Base-by-base conservation (phyloP, 2,797 vertebrate genomes). In the Chaetophractus vellerosus region DNA sequence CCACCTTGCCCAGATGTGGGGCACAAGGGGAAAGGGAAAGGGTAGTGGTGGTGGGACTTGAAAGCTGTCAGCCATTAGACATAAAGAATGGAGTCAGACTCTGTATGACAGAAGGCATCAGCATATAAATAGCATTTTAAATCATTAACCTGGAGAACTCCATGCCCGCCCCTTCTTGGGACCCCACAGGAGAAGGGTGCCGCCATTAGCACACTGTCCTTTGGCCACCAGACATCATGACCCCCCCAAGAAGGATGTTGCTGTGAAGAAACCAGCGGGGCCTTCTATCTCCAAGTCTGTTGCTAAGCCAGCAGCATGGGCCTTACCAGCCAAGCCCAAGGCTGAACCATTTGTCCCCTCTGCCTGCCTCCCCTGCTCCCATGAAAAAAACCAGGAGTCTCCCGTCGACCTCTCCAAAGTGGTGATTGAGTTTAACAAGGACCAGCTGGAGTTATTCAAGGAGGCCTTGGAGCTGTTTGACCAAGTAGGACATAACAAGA, bases 371-470 rank as follows among this genome's bases (percentile, higher is more conserved):
- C 4, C 76, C 95, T 26, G 28, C 80, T 24, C n/a, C 24, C 72
- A 90, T 48, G 59, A 63, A 75, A 98, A 98, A 85, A 52, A 87
- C 59, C 96, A 94, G 88, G 98, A 98, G 79, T 92, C 97, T 31
- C 97, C 97, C 36, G 78, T 98, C 2, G 98, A 98, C 88, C 97
- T 98, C 90, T 98, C 98, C 94, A 98, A 98, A 98, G 97, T 98
- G 50, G 97, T 98, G 98, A 99, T 99, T 98, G 99, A 99, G 97
- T 99, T 99, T 99, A 99, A 99, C 98, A 98, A 98, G 99, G 99
- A 99, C 97, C 99, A 99, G 97, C 98, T 99, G 97, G 99, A 99
- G 97, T 99, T 99, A 93, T 99, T 99, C 98, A 99, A 99, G 96
- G 99, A 99, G 97, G 99, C 99, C 63, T 99, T 99, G 93, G 98